Base-by-base conservation (phyloP, 2,797 vertebrate genomes). In the Spondyliosoma cantharus region DNA sequence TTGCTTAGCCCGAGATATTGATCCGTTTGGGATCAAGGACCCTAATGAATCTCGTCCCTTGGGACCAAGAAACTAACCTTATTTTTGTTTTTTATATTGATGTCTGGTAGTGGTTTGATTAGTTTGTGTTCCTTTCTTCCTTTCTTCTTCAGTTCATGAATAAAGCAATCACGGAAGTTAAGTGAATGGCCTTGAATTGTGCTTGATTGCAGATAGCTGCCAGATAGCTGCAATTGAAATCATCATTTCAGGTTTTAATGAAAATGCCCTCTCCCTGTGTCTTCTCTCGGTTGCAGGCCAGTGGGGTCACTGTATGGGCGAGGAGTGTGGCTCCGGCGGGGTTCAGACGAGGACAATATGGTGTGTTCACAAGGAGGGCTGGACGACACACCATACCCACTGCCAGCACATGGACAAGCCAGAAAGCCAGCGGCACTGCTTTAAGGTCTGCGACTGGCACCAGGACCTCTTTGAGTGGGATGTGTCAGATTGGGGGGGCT, bases 401-500 rank as follows among this genome's bases (percentile, higher is more conserved):
- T 99, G 98, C 57, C 92, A 94, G 57, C 95, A 95, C 75, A 81
- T 49, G 37, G 93, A 93, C 71, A 96, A 95, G 53, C 98, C 97
- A 0, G 96, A 96, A 58, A 95, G 89, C 90, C 96, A 96, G 87
- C 94, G 96, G 63, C 95, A 93, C 74, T 99, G 98, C 89, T 99
- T 99, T 84, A 96, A 96, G 77, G 96, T 98, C 70, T 99, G 98
- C 3, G 95, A 98, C 83, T 98, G 97, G 97, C 97, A 99, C 90
- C 94, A 96, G 57, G 96, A 97, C 85, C 95, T 99, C 67, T 99
- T 97, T 2, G 95, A 96, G 79, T 99, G 98, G 98, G 96, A 99
- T 58, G 91, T 96, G 48, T 96, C 96, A 0, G 95, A 95, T 53
- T 99, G 98, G 98, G 95, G 94, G 16, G 80, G 65, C 32, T 99